phyloP scores from a whole-genome alignment of 2,888 invertebrate species.

The Chymomyza amoena region DNA sequence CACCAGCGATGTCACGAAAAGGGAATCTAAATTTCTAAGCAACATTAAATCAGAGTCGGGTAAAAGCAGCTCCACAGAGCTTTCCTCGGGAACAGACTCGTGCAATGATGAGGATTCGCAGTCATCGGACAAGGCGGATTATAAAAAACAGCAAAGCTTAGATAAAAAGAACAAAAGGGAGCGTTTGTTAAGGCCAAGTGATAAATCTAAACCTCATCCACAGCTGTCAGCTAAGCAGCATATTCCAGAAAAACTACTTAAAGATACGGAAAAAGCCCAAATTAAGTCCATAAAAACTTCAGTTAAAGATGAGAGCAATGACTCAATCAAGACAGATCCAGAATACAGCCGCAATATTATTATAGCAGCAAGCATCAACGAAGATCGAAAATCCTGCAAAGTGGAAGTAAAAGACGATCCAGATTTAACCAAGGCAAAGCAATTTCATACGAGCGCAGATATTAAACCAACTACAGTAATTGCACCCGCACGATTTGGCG shows the following conservation, averaged over 20 bases:
- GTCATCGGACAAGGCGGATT: conserved; percentile 74
- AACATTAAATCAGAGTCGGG: conserved; percentile 46
- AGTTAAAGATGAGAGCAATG: conserved; percentile 30
- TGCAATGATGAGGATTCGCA: conserved; percentile 78
- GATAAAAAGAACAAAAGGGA: conserved; percentile 58
- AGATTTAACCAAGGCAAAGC: conserved; percentile 23
- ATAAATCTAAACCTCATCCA: conserved; percentile 41
- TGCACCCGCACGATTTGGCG: conserved; percentile 56
- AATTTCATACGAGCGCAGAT: conserved; percentile 35
- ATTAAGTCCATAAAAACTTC: neutral
- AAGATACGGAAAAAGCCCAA: neutral
- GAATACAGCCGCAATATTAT: conserved; percentile 4
- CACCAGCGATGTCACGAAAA: conserved; percentile 41
- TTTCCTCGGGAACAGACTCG: conserved; percentile 77
- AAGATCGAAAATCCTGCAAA: conserved; percentile 35
- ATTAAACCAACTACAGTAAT: conserved; percentile 50
- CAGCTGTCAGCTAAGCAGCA: neutral
- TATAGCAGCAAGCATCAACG: conserved; percentile 15
- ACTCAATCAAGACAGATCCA: conserved; percentile 3
- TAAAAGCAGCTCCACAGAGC: conserved; percentile 74
- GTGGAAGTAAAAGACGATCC: conserved; percentile 41
- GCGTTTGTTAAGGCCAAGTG: conserved; percentile 52
- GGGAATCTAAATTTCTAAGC: conserved; percentile 46
- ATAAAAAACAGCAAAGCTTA: conserved; percentile 45
- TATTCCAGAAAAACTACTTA: neutral